Percentiles rank a stretch among this genome's conserved stretches.
Conservation (phyloP, 2,797 vertebrate species). For the Hylomyscus alleni region DNA sequence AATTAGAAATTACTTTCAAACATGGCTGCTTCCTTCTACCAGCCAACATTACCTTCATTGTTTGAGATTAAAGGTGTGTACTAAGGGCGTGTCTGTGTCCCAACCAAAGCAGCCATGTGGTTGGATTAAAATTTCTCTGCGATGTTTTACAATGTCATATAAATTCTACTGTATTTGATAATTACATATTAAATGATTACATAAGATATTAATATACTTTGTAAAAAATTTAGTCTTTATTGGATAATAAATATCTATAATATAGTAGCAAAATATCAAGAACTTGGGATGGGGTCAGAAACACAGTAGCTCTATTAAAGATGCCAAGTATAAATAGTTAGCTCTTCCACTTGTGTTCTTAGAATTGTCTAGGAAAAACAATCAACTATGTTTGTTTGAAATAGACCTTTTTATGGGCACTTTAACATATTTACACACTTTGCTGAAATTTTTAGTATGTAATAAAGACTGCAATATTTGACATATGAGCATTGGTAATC, state of each 20-base stretch:
- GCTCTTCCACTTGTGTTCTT: neutral
- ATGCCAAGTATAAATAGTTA: neutral
- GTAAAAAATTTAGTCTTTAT: neutral
- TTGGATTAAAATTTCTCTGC: neutral
- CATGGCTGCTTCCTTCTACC: neutral
- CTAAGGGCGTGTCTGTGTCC: neutral
- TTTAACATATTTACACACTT: conserved; percentile 46
- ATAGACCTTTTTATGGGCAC: neutral
- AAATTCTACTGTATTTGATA: neutral
- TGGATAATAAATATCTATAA: neutral
- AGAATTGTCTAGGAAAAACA: conserved; percentile 27
- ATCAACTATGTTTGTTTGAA: neutral
- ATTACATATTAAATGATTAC: neutral
- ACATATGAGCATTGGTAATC: neutral
- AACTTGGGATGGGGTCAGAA: neutral
- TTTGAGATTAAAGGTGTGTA: neutral
- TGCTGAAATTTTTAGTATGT: neutral
- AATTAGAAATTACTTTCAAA: neutral
- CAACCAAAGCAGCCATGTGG: neutral
- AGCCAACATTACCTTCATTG: neutral
- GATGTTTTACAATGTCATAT: neutral
- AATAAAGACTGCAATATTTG: neutral
- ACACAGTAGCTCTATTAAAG: neutral
- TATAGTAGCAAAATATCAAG: neutral
- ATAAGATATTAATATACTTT: neutral